Evolutionary conservation across 1,140 invertebrate species (phyloP), one percentile per base, ranked within the genome.

Genomic region (Macrobrachium nipponense): DNA sequence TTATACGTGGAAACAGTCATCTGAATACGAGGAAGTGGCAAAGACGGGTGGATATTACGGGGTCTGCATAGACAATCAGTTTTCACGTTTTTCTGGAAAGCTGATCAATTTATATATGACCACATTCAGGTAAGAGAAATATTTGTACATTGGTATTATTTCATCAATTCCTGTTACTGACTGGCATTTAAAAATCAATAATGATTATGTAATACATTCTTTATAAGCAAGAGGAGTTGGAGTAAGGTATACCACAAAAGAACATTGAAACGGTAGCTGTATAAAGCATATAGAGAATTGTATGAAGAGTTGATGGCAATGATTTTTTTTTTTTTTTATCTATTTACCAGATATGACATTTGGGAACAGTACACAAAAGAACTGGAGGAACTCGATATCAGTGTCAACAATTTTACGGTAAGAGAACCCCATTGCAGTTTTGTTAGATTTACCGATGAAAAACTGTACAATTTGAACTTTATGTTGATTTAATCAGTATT

Each of bases 11-110:
- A 94, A 95, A 91, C 91, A 95, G 3, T 95, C 93, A 87, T 94
- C 96, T 0, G 96, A 97, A 90, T 98, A 97, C 90, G 96, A 97
- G 83, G 97, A 98, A 90, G 94, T 94, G 89, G 92, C 94, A 0
- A 94, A 94, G 6, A 92, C 93, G 0, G 96, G 96, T 72, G 96
- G 96, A 11, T 97, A 97, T 90, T 98, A 98, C 90, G 95, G 95
- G n/a, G 94, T 98, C 27, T 99, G 98, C 91, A 95, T 99, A 80
- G 97, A 98, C 91, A 99, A 99, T 92, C 96, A 97, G 89, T 97
- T 98, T 90, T 98, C 97, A 11, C 93, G 96, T 90, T 98, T 98
- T 92, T 95, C 97, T 51, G 95, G 94, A 15, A 98, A 98, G 92
- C 91, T 98, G 84, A 96, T 99, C 18, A 98, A 98, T 91, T 92